Evolutionary conservation across 2,797 vertebrate genomes (phyloP).

Genomic region (Peromyscus eremicus): DNA sequence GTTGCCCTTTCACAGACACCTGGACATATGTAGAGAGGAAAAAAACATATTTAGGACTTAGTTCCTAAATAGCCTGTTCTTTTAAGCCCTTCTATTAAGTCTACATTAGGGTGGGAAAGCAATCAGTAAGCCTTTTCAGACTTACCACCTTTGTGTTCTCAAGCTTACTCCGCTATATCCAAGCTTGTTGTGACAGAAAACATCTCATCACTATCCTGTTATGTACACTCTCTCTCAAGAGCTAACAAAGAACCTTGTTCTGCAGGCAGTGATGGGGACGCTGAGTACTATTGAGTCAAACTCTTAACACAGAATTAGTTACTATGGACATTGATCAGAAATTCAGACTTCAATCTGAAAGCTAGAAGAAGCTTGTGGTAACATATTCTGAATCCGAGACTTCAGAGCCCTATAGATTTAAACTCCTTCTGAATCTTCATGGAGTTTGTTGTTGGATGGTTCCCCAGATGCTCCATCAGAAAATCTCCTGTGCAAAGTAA

Average conservation of each 20-base stretch:
- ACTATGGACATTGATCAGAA: constrained; percentile 16
- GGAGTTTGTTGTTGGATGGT: no score
- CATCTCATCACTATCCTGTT: not conserved
- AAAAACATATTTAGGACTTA: not conserved
- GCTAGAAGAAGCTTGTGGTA: not conserved
- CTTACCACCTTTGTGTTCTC: not conserved
- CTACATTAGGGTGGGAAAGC: not conserved
- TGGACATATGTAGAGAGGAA: not conserved
- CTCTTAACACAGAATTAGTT: not conserved
- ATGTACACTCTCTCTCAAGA: not conserved
- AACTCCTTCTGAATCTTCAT: not conserved
- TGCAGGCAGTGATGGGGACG: not conserved
- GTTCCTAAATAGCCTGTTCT: not conserved
- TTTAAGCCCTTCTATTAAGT: not conserved
- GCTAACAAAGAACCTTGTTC: not conserved
- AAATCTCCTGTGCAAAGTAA: not conserved
- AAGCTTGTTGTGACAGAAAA: not conserved
- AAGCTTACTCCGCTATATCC: not conserved
- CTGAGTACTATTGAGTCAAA: not conserved
- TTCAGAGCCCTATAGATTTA: not conserved
- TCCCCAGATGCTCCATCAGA: not conserved
- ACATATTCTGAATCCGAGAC: not conserved
- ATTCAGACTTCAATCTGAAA: constrained; percentile 3
- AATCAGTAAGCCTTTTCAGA: not conserved
- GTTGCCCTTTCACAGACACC: not conserved